phyloP scores from a whole-genome alignment of 1,140 invertebrate species.

The Monomorium pharaonis region DNA sequence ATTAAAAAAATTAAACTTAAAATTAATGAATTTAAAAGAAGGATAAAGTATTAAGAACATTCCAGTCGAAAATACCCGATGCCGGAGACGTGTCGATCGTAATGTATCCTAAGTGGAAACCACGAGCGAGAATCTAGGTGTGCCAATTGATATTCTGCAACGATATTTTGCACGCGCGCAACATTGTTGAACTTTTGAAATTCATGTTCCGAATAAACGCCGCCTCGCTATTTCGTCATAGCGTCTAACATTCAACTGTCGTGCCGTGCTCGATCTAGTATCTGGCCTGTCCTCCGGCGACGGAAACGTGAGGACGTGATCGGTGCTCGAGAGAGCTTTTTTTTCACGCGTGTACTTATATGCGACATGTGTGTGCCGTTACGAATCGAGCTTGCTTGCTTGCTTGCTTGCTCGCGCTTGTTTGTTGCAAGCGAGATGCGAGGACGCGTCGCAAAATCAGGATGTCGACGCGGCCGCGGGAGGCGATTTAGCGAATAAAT shows the following conservation, averaged over 20 bases:
- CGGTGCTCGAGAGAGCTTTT: not conserved
- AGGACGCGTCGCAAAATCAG: constrained; percentile 7
- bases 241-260: not conserved
- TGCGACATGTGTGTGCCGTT: not conserved
- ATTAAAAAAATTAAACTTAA: not conserved
- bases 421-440: constrained; percentile 24
- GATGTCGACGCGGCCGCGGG: not conserved
- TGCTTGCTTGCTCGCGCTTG: not conserved
- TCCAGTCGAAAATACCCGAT: not conserved
- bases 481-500: constrained; percentile 21
- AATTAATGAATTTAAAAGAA: not conserved
- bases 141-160: constrained; percentile 12
- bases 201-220: not conserved
- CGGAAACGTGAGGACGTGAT: not conserved
- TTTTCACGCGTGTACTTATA: not conserved
- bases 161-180: not conserved
- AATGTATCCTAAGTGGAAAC: not conserved
- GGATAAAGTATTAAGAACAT: not conserved
- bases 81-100: not conserved
- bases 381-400: not conserved
- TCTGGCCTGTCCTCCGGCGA: not conserved
- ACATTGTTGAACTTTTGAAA: not conserved
- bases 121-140: not conserved
- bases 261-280: not conserved
- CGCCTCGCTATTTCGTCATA: not conserved